Evolutionary conservation across 35 echinoderm and acorn worm genomes (phyloP), one percentile per base, ranked within the genome.

Genomic region (Eucidaris tribuloides): DNA sequence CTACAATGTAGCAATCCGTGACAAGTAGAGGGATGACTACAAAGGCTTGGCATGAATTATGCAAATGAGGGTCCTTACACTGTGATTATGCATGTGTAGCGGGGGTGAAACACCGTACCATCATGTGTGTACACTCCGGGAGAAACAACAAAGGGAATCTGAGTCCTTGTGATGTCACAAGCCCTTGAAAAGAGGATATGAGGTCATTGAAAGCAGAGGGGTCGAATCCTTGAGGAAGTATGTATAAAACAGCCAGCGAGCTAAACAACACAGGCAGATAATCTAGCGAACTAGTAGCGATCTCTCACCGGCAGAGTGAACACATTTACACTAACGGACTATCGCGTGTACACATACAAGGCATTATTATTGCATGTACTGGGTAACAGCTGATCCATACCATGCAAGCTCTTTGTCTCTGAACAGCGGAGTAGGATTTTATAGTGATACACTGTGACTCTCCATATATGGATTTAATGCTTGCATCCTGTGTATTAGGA

Each of bases 91-190:
- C 28, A 74, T 74, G 68, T 74, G 68, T 44, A 20, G 25, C 44
- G 68, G 68, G 68, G 68, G 68, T 74, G 68, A 74, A 74, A n/a
- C n/a, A n/a, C n/a, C n/a, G n/a, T n/a, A n/a, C n/a, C n/a, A 27
- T 0, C 28, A 42, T 42, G 35, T 32, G 9, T 22, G 7, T n/a
- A 74, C 9, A 9, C 9, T 11, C 48, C 48, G 68, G 38, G 68
- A n/a, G 44, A 44, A 33, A 74, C 68, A 74, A 74, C 38, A 40
- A 32, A 74, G 38, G 27, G 23, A 15, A 74, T 33, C 38, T 2
- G 28, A 27, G 68, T 27, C 68, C 68, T 74, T 74, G 68, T 74
- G 68, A 74, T 40, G 44, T 74, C 68, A 74, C n/a, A 33, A 74
- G 34, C 68, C 68, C 37, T 52, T 74, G 68, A 43, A 40, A 35